phyloP scores from a whole-genome alignment of 2,797 vertebrate genomes.

The Atherinosoma microstoma region DNA sequence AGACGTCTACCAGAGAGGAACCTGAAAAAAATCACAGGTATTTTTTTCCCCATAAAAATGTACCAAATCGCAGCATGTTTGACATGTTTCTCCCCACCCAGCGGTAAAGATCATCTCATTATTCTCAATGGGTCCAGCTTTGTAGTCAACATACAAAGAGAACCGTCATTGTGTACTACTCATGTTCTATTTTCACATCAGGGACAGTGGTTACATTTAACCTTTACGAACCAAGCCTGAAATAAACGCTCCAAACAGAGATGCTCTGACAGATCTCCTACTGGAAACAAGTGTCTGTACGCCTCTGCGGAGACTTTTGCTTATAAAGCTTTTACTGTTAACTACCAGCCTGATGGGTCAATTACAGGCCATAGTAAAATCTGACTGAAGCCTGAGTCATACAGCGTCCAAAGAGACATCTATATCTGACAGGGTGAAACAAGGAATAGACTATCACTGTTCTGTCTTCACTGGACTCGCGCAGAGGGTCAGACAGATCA shows the following conservation, averaged over 20 bases:
- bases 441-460: slow-evolving; percentile 46
- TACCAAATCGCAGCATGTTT: background rate
- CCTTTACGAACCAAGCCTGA: slow-evolving; percentile 63
- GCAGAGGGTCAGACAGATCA: slow-evolving; percentile 53
- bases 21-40: background rate
- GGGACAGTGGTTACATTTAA: slow-evolving; percentile 33
- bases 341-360: slow-evolving; percentile 79
- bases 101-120: background rate
- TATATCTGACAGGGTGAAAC: slow-evolving; percentile 58
- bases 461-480: slow-evolving; percentile 42
- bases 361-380: slow-evolving; percentile 80
- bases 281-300: slow-evolving; percentile 61
- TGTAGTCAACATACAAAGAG: slow-evolving; percentile 24
- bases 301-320: slow-evolving; percentile 75
- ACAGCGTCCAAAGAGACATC: slow-evolving; percentile 65
- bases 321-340: slow-evolving; percentile 80
- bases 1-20: background rate
- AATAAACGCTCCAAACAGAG: slow-evolving; percentile 56
- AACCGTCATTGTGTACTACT: slow-evolving; percentile 22
- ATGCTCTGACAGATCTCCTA: slow-evolving; percentile 49
- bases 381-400: slow-evolving; percentile 80
- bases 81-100: background rate
- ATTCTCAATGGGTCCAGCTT: slow-evolving; percentile 11
- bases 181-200: slow-evolving; percentile 42
- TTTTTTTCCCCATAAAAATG: background rate